Evolutionary conservation across 1,140 invertebrate species (phyloP), one percentile per base, ranked within the genome.

Genomic region (Sarcophaga bullata): DNA sequence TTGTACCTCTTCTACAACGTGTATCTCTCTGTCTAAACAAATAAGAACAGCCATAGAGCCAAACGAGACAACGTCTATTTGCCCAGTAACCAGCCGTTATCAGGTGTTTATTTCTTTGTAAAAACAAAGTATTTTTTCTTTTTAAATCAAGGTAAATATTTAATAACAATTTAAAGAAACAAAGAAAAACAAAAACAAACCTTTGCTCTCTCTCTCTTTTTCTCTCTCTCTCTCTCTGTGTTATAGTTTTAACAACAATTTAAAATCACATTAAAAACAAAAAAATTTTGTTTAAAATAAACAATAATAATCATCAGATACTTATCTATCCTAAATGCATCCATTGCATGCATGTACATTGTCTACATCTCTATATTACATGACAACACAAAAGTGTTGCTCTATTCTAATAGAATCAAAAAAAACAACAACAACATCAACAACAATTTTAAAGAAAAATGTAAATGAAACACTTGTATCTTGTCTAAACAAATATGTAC

Each of bases 101-200:
- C 75, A 78, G 75, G 54, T 58, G 54, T 58, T 58, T 58, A 58
- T n/a, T 58, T 58, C n/a, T 58, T 68, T 37, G 25, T 37, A 37
- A 37, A 37, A 37, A 37, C 25, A 37, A 37, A 5, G 19, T 52
- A 68, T 68, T 68, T 68, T 17, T 19, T 68, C 54, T 68, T 68
- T n/a, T 68, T 68, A 50, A 48, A 78, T 78, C 75, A 78, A 78
- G 75, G 75, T 78, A 78, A 78, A 78, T 78, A 78, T 50, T 37
- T 37, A 37, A 37, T 50, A 49, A 19, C 50, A 19, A 49, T 19
- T 25, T 17, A 78, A 52, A 78, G 48, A 52, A 52, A 47, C 13
- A 58, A 7, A 58, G n/a, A 58, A 58, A 15, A 58, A 58, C 7
- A 58, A 15, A 58, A 58, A 58, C 54, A 58, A 58, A 58, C 54